These are phyloP conservation scores for Pomatorhinus ruficollis DNA, from an alignment of 2,113 vertebrate genomes.

Conservation along the genomic window DNA sequence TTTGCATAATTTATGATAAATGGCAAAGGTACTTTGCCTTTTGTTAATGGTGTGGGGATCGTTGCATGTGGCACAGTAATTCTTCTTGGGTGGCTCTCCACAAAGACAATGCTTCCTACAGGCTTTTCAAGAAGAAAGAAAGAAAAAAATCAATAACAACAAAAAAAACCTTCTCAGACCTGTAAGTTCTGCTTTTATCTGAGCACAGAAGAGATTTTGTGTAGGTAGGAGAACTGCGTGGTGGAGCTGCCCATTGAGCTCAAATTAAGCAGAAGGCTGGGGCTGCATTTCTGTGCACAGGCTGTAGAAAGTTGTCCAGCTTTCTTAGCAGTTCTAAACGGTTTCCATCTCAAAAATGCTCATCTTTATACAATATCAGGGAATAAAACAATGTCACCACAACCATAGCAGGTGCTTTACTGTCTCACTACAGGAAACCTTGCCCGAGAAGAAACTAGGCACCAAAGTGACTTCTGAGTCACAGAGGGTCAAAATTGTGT, in stretches of 20 bases:
- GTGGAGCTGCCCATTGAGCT: not conserved
- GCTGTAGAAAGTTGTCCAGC: not conserved
- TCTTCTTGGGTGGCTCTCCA: not conserved
- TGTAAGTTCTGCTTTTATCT: not conserved
- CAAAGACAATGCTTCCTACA: not conserved
- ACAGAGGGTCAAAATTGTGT: accelerated
- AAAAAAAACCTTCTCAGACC: too few species aligned
- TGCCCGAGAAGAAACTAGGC: too few species aligned
- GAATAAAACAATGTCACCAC: not conserved
- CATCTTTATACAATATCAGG: not conserved
- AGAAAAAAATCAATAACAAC: too few species aligned
- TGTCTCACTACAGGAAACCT: not conserved
- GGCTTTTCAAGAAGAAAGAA: not conserved
- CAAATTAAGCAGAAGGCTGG: not conserved
- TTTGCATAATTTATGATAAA: not conserved
- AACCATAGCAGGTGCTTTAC: too few species aligned
- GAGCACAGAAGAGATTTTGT: not conserved
- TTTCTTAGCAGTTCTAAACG: not conserved
- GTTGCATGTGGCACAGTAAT: accelerated
- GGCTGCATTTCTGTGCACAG: not conserved
- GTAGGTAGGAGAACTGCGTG: not conserved
- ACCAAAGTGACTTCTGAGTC: not conserved
- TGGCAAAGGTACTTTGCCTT: not conserved
- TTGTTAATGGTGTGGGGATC: too few species aligned
- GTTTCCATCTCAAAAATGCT: not conserved